phyloP scores from a whole-genome alignment of 2,797 vertebrate species.

The Discoglossus pictus region DNA sequence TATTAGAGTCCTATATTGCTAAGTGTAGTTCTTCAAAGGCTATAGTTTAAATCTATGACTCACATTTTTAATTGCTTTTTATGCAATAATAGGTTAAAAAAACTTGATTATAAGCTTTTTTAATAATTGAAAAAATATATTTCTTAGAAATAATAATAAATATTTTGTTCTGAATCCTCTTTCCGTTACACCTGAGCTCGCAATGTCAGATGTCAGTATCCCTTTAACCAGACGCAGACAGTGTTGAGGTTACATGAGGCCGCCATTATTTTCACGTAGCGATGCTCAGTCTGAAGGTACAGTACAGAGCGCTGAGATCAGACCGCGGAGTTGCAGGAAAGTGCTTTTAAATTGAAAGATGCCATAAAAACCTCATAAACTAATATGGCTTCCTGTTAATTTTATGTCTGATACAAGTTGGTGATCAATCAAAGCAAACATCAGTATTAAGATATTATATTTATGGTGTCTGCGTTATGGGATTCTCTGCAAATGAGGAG shows the following conservation, averaged over 20 bases:
- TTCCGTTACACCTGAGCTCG: too few species aligned
- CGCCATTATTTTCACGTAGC: conserved; percentile 11
- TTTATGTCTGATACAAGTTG: conserved; percentile 46
- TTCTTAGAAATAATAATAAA: too few species aligned
- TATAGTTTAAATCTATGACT: too few species aligned
- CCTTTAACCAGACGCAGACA: too few species aligned
- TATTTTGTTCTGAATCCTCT: too few species aligned
- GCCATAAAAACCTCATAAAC: conserved; percentile 45
- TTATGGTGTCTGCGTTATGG: conserved; percentile 21
- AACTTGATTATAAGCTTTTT: too few species aligned
- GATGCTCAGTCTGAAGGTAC: not conserved
- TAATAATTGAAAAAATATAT: too few species aligned
- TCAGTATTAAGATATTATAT: conserved; percentile 16
- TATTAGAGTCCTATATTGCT: too few species aligned
- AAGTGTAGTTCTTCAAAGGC: too few species aligned
- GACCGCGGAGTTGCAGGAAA: conserved; percentile 46
- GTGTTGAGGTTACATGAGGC: conserved; percentile 8
- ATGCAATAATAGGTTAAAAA: too few species aligned
- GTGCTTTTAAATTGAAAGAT: conserved; percentile 52
- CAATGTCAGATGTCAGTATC: too few species aligned
- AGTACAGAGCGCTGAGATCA: conserved; percentile 29
- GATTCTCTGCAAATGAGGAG: conserved; percentile 7
- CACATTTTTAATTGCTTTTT: too few species aligned
- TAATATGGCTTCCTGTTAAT: conserved; percentile 52
- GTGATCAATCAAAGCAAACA: conserved; percentile 41